Base-by-base conservation (phyloP, 2,797 vertebrate species). In the Pteropus rufus region DNA sequence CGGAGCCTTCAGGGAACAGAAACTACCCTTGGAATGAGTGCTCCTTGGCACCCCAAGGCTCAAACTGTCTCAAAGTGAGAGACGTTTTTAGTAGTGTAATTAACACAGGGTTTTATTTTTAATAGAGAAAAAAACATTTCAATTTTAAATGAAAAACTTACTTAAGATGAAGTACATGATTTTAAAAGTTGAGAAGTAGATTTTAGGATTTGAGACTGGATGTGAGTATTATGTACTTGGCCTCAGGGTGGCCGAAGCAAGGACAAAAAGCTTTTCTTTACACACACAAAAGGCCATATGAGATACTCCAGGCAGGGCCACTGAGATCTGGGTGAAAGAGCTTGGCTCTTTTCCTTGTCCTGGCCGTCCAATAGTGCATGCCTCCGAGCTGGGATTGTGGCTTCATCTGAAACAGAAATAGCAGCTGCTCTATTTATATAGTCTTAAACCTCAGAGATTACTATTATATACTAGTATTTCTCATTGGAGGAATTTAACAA, bases 111-210 rank as follows among this genome's bases (percentile, higher is more conserved):
- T 76, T 95, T 84, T 85, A 83, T 86, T 97, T 97, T 97, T 95
- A 93, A 15, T 62, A 65, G 54, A 93, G 82, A 87, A 97, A 97
- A 98, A 98, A 92, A 93, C 98, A 98, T 98, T 99, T 98, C 98
- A 98, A 8, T 98, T 98, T 96, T 97, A 88, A 95, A 77, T 73
- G 80, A 92, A 95, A 97, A 96, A 49, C 15, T 56, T 39, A 92
- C 96, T 96, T 97, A 89, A 94, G 65, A 67, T 89, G 93, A 98
- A 98, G 97, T 97, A 82, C 39, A 49, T 29, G 54, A 23, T 87
- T 97, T 54, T 87, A 69, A 96, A 97, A 91, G 16, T 64, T 95
- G 97, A 97, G 93, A 92, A 82, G 44, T 10, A 85, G 72, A 65
- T 82, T 96, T 97, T 95, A 62, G 97, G 70, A 93, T 97, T 97